These are phyloP conservation scores for Streblospio benedicti DNA, from an alignment of 1,140 invertebrate genomes.

Conservation along the genomic window DNA sequence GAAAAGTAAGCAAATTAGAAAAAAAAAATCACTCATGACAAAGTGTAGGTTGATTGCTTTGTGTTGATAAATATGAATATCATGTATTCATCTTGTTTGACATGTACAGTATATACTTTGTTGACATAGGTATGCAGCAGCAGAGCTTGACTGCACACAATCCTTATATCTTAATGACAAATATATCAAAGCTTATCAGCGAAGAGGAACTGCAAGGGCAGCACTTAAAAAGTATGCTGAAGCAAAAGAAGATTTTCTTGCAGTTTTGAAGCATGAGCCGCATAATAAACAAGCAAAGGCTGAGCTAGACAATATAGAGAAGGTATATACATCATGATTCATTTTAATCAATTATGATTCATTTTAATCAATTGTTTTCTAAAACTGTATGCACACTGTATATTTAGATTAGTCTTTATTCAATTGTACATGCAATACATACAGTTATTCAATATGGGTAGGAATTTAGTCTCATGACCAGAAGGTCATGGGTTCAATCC, in stretches of 20 bases:
- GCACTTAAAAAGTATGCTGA: slow-evolving; percentile 54
- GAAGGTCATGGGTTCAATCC: too few relatives aligned
- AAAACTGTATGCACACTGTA: neutral
- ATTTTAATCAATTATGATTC: too few relatives aligned
- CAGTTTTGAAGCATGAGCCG: slow-evolving; percentile 62
- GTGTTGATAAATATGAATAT: neutral
- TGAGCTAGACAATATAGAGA: slow-evolving; percentile 56
- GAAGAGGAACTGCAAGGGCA: slow-evolving; percentile 62
- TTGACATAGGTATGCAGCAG: slow-evolving; percentile 56
- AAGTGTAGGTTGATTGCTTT: neutral
- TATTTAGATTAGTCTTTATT: slow-evolving; percentile 8
- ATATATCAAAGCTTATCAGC: slow-evolving; percentile 71
- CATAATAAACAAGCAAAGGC: slow-evolving; percentile 52
- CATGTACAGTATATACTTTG: neutral
- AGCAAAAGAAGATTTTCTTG: slow-evolving; percentile 60
- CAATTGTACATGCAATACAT: neutral
- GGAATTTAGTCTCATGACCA: too few relatives aligned
- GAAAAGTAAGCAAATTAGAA: slow-evolving; percentile 56
- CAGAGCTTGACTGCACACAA: slow-evolving; percentile 65
- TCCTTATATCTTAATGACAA: slow-evolving; percentile 62
- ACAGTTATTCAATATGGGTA: too few relatives aligned
- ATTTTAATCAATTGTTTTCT: too few relatives aligned
- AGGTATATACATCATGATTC: too few relatives aligned
- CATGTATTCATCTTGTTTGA: neutral
- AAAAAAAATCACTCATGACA: neutral